A percentile compares a stretch with the other conserved stretches of the same genome.
Evolutionary conservation across 2,888 invertebrate species (phyloP).

Genomic region (Caenorhabditis panamensis): DNA sequence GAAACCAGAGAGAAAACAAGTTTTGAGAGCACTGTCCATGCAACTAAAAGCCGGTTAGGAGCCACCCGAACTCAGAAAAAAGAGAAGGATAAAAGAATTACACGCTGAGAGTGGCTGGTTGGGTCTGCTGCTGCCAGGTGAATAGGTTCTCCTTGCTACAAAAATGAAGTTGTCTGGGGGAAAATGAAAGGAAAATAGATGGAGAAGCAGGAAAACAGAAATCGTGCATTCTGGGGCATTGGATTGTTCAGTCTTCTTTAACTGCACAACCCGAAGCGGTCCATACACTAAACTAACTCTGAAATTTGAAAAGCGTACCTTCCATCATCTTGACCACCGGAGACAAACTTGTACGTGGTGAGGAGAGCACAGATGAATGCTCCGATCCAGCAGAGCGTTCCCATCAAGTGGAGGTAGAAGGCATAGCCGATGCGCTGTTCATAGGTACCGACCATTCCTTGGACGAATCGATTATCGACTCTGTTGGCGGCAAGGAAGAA

Average conservation of each 20-base stretch:
- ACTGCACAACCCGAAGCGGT: background rate
- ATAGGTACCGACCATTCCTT: conserved; percentile 81
- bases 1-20: background rate
- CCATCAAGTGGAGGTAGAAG: conserved; percentile 80
- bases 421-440: conserved; percentile 80
- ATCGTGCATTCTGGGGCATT: conserved; percentile 7
- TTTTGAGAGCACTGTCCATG: conserved; percentile 56
- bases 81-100: conserved; percentile 59
- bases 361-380: conserved; percentile 77
- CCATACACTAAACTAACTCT: conserved; percentile 2
- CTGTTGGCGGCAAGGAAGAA: conserved; percentile 81
- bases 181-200: conserved; percentile 2
- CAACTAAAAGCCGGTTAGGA: conserved; percentile 34
- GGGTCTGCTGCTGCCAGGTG: conserved; percentile 70
- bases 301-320: conserved; percentile 55
- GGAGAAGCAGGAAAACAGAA: conserved; percentile 10
- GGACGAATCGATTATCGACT: conserved; percentile 80
- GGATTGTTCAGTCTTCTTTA: background rate
- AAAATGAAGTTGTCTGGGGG: conserved; percentile 27
- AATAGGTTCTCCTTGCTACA: conserved; percentile 73
- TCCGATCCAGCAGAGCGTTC: conserved; percentile 76
- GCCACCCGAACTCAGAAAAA: conserved; percentile 9
- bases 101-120: conserved; percentile 69
- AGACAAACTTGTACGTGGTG: conserved; percentile 78
- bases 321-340: conserved; percentile 63